Base-by-base conservation (phyloP, 2,113 vertebrate species). In the Ifrita kowaldi region DNA sequence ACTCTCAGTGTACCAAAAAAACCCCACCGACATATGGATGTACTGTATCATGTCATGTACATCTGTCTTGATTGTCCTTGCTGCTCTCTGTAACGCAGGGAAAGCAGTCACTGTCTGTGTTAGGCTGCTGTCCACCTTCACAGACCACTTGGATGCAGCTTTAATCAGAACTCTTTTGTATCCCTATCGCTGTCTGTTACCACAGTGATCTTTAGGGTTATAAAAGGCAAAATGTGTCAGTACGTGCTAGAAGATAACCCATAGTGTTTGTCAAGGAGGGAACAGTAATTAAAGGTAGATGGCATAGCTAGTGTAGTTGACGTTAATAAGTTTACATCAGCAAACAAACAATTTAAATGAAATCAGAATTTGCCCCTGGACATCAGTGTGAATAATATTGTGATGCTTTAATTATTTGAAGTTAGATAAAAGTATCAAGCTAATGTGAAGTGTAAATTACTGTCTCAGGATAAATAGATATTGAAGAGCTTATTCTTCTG, bases 381-480 rank as follows among this genome's bases (percentile, higher is more conserved):
- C 47, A 10, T 92, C 73, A 55, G 9, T 44, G 75, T 37, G 84
- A 89, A 87, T 30, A 80, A 74, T 50, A 8, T n/a, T 62, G 64
- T 68, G 71, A 62, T 92, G 81, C 84, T 97, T 94, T 89, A 63
- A 87, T 84, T 88, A 60, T 80, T 67, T 32, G 80, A 75, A 95
- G 46, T 87, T 88, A 70, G 83, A 82, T 76, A 77, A 84, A 90
- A 57, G 62, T 93, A 92, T 94, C 91, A 73, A 47, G 67, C 60
- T 73, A 55, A 77, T 39, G 23, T 55, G 76, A 97, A 95, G 42
- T 91, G 89, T 80, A 91, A 74, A 78, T 89, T 52, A 84, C 57
- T 59, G 62, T 57, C 90, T 93, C 90, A 78, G 69, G 88, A 74
- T 96, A 96, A 95, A 96, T 92, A 94, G 80, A 74, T 71, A 32